Evolutionary conservation across 2,888 invertebrate species (phyloP).

Genomic region (Mellilla xanthometata): DNA sequence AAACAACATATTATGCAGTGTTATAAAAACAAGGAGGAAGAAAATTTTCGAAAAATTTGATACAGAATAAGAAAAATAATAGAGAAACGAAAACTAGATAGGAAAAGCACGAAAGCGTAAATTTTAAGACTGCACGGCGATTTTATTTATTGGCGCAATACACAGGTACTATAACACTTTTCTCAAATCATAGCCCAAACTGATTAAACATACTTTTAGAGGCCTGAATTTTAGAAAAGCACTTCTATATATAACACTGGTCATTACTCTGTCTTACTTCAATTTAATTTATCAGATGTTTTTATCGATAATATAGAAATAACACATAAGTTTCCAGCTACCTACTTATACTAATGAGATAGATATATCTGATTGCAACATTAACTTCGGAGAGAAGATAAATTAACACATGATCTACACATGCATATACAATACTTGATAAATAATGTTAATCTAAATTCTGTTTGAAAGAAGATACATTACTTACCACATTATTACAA

Average conservation of each 20-base stretch:
- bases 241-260: conserved; percentile 35
- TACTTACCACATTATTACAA: no score
- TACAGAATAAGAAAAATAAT: no score
- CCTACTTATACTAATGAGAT: conserved; percentile 53
- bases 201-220: conserved; percentile 45
- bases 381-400: conserved; percentile 33
- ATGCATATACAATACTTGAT: conserved; percentile 8
- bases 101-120: no score
- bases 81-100: no score
- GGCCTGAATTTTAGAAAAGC: conserved; percentile 21
- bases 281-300: conserved; percentile 38
- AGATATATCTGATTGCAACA: conserved; percentile 42
- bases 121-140: conserved; percentile 19
- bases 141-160: conserved; percentile 68
- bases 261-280: conserved; percentile 55
- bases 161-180: conserved; percentile 69
- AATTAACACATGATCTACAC: conserved; percentile 5
- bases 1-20: conserved; percentile 38
- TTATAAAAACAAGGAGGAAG: not conserved
- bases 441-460: conserved; percentile 39
- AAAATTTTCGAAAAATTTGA: no score
- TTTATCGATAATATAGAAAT: conserved; percentile 50
- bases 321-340: conserved; percentile 53
- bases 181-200: conserved; percentile 57
- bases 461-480: conserved; percentile 46